Percentiles rank a stretch among this genome's conserved stretches.
phyloP scores from a whole-genome alignment of 2,113 vertebrate genomes.

The Zootoca vivipara region DNA sequence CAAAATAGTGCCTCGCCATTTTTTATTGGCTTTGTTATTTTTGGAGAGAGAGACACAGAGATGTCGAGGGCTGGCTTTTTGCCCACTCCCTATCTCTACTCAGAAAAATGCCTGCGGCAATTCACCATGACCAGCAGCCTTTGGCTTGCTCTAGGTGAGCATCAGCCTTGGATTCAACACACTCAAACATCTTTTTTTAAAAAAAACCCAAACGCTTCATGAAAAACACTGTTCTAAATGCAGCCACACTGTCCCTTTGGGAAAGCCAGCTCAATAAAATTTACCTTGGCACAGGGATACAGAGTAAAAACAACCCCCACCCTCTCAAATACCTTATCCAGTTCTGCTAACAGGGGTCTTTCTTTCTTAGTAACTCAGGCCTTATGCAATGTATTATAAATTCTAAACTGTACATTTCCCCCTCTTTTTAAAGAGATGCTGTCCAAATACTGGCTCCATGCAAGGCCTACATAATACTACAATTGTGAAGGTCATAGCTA shows the following conservation, averaged over 20 bases:
- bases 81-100: conserved; percentile 8
- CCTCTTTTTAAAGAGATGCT: conserved; percentile 53
- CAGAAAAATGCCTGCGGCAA: conserved; percentile 19
- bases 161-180: not conserved
- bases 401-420: not conserved
- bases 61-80: conserved; percentile 19
- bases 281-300: not conserved
- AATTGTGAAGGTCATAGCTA: conserved; percentile 73
- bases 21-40: not conserved
- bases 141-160: conserved; percentile 15
- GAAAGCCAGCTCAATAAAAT: conserved; percentile 7
- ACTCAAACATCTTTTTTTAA: not conserved
- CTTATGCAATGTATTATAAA: not conserved
- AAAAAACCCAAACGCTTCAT: not conserved
- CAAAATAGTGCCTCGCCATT: not conserved
- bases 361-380: not conserved
- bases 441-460: conserved; percentile 41
- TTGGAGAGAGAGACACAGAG: not conserved
- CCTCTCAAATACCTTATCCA: conserved; percentile 30
- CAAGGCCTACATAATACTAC: conserved; percentile 39
- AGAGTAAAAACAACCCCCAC: not conserved
- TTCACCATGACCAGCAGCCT: conserved; percentile 29
- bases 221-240: not conserved
- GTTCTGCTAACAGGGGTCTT: conserved; percentile 48
- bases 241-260: conserved; percentile 16